Percentiles rank a stretch among this genome's conserved stretches.
These are phyloP conservation scores for Coenonympha arcania DNA, from an alignment of 2,888 invertebrate genomes.

Conservation along the genomic window DNA sequence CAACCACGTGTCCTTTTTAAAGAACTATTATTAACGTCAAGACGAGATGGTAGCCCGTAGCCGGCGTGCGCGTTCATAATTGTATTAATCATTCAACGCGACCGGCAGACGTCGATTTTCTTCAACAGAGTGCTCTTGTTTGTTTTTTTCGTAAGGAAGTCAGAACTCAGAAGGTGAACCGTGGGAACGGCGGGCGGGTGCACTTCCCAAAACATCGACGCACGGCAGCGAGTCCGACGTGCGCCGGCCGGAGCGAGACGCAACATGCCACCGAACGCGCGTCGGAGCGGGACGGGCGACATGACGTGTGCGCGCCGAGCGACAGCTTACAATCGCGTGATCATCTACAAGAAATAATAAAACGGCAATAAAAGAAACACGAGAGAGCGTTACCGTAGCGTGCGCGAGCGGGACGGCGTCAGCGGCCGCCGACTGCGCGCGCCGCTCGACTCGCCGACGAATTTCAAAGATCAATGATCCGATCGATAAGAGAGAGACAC, in stretches of 20 bases:
- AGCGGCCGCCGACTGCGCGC: slow-evolving; percentile 61
- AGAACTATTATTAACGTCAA: slow-evolving; percentile 63
- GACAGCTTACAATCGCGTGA: slow-evolving; percentile 75
- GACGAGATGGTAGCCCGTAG: slow-evolving; percentile 65
- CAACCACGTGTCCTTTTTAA: slow-evolving; percentile 68
- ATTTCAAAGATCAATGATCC: slow-evolving; percentile 74
- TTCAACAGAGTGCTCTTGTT: slow-evolving; percentile 74
- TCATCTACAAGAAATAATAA: slow-evolving; percentile 75
- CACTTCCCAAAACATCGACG: slow-evolving; percentile 76
- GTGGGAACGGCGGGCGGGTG: slow-evolving; percentile 75
- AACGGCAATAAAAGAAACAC: slow-evolving; percentile 73
- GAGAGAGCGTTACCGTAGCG: slow-evolving; percentile 61
- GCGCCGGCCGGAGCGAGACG: slow-evolving; percentile 55
- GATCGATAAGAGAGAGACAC: slow-evolving; percentile 64
- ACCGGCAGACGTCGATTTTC: slow-evolving; percentile 74
- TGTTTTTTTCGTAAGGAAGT: slow-evolving; percentile 75
- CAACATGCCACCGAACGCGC: slow-evolving; percentile 26
- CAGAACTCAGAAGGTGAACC: slow-evolving; percentile 73
- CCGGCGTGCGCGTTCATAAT: slow-evolving; percentile 69
- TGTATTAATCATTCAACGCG: slow-evolving; percentile 74
- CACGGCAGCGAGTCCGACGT: slow-evolving; percentile 71
- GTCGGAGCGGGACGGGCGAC: slow-evolving; percentile 41
- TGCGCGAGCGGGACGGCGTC: slow-evolving; percentile 57
- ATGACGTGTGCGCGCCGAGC: slow-evolving; percentile 73
- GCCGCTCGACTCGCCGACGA: slow-evolving; percentile 69